Evolutionary conservation across 2,888 invertebrate genomes (phyloP).

Genomic region (Herminia tarsipennalis): DNA sequence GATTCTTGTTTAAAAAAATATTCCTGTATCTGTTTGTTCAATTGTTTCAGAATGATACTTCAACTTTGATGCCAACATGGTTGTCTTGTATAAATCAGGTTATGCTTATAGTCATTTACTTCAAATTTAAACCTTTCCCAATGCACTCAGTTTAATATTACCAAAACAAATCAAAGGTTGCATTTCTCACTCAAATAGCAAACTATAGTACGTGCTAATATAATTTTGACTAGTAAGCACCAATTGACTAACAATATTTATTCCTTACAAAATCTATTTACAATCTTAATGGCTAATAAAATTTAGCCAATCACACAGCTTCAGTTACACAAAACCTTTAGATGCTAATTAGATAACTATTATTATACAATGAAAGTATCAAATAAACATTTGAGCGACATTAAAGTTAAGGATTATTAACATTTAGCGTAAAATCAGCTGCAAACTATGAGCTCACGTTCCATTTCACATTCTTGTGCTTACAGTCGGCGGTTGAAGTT

Average conservation of each 20-base stretch:
- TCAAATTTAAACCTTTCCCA: not conserved
- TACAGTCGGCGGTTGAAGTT: not conserved
- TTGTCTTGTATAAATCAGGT: too few species aligned
- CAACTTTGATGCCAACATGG: too few species aligned
- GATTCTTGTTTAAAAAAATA: too few species aligned
- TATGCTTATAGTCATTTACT: too few species aligned
- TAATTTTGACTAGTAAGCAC: slow-evolving; percentile 86
- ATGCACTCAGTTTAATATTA: not conserved
- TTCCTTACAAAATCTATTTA: slow-evolving; percentile 63
- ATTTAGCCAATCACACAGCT: slow-evolving; percentile 71
- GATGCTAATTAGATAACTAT: slow-evolving; percentile 36
- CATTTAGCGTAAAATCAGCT: slow-evolving; percentile 1
- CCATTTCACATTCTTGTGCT: not conserved
- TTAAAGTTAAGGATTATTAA: slow-evolving; percentile 4
- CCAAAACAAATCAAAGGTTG: slow-evolving; percentile 21
- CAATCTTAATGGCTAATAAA: slow-evolving; percentile 71
- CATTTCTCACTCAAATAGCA: slow-evolving; percentile 39
- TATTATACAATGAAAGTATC: slow-evolving; percentile 34
- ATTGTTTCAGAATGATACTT: too few species aligned
- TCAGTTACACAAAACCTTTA: slow-evolving; percentile 45
- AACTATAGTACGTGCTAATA: slow-evolving; percentile 72
- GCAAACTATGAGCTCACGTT: not conserved
- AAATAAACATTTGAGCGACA: slow-evolving; percentile 42
- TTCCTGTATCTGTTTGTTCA: too few species aligned
- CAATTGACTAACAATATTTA: slow-evolving; percentile 77